Base-by-base conservation (phyloP, 2,888 invertebrate species). In the Trilocha varians region DNA sequence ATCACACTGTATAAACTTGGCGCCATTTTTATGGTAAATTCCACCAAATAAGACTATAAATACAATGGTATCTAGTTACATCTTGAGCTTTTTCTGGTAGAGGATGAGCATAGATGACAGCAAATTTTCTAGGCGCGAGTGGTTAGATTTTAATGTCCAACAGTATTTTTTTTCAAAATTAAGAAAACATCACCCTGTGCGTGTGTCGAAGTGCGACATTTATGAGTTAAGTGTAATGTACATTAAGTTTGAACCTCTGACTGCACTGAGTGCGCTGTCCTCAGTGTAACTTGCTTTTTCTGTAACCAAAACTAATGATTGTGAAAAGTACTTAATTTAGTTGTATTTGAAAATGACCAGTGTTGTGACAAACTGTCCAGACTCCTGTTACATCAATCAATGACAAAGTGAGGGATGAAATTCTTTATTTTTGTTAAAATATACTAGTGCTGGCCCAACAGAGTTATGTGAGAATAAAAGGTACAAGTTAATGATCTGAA, bases 401-500 rank as follows among this genome's bases (percentile, higher is more conserved):
- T 40, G 41, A 44, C 48, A 45, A 36, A 44, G 40, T 35, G 14
- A 16, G 41, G 45, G 43, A 39, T 38, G 25, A 25, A 25, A 25
- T 25, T 25, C 2, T 25, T 25, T 25, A 25, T 25, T 25, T 25
- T 25, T 25, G 25, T 25, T 25, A 25, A 25, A 59, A 58, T 54
- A 25, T 9, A 25, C 6, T 25, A 25, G 25, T 25, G 25, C 25
- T 3, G 25, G 3, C n/a, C 11, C n/a, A n/a, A 11, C 33, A 36
- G 36, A 36, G 34, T 33, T 36, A 41, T 35, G 57, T 55, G 56
- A 52, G 47, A 56, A 53, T 53, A 55, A 60, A 62, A 65, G 64
- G 70, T 77, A 77, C 72, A 74, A 74, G n/a, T n/a, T n/a, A 66
- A 66, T 51, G 69, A 76, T 76, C 74, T 74, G 78, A 70, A 67